Evolutionary conservation across 2,797 vertebrate species (phyloP).

Genomic region (Neosilurus hyrtlii): DNA sequence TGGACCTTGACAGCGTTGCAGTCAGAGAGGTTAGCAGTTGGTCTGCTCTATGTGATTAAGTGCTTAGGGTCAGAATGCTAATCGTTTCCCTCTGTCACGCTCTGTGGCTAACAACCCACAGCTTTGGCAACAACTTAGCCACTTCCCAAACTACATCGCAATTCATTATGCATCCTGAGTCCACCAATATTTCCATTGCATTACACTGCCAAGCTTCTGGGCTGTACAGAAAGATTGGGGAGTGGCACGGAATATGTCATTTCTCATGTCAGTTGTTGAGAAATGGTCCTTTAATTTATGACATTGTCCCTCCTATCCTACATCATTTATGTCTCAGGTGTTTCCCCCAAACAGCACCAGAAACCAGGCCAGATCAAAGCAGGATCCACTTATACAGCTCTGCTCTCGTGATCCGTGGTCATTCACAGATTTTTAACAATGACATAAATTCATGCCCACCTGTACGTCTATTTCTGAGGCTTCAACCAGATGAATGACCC

Average conservation of each 20-base stretch:
- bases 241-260: constrained; percentile 54
- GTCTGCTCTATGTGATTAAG: constrained; percentile 69
- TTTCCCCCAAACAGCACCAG: constrained; percentile 57
- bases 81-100: constrained; percentile 66
- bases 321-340: constrained; percentile 68
- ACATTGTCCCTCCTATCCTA: constrained; percentile 50
- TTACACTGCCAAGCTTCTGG: neutral
- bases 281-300: constrained; percentile 69
- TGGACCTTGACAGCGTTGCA: constrained; percentile 51
- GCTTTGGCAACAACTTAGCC: constrained; percentile 40
- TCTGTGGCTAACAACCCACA: constrained; percentile 61
- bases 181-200: constrained; percentile 25
- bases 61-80: constrained; percentile 66
- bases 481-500: constrained; percentile 39
- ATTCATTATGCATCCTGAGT: constrained; percentile 29
- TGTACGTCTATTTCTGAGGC: constrained; percentile 32
- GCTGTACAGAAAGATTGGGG: neutral
- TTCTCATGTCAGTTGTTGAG: neutral
- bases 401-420: constrained; percentile 26
- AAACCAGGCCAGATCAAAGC: constrained; percentile 27
- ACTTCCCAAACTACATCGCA: constrained; percentile 19
- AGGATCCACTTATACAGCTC: neutral
- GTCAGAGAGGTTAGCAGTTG: constrained; percentile 57
- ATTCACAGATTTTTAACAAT: constrained; percentile 37
- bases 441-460: constrained; percentile 37